These are phyloP conservation scores for Lagopus leucura DNA, from an alignment of 2,113 vertebrate genomes.

Conservation along the genomic window DNA sequence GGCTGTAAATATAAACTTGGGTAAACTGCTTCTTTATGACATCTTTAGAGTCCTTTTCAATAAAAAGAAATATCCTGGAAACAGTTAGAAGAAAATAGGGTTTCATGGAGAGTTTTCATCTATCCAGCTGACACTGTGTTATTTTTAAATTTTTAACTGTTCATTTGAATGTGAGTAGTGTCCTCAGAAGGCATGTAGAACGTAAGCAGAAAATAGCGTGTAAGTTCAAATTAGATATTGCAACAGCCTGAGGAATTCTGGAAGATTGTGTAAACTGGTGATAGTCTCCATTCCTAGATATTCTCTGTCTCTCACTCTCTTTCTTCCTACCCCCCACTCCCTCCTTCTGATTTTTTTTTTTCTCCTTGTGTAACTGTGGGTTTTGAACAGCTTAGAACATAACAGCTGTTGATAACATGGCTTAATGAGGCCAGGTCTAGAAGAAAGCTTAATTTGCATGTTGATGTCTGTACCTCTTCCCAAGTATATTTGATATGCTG, in stretches of 20 bases:
- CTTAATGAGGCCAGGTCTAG: background rate
- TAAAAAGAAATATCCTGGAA: background rate
- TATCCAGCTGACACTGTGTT: background rate
- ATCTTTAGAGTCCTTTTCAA: background rate
- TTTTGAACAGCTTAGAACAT: background rate
- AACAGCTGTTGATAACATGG: background rate
- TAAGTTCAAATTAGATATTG: background rate
- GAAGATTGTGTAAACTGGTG: background rate
- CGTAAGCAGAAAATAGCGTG: background rate
- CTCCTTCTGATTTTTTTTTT: background rate
- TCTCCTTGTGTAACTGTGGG: background rate
- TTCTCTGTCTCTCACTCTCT: background rate
- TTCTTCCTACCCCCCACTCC: background rate
- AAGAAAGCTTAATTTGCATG: background rate
- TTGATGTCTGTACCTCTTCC: background rate
- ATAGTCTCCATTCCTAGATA: background rate
- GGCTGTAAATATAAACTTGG: background rate
- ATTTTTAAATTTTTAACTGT: slow-evolving; percentile 1
- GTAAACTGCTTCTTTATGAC: background rate
- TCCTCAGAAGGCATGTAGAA: background rate
- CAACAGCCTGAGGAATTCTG: background rate
- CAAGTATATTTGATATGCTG: background rate
- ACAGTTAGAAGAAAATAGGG: background rate
- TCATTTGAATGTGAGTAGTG: background rate
- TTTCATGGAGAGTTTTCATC: background rate